Evolutionary conservation across 1,140 invertebrate genomes (phyloP), one percentile per base, ranked within the genome.

Genomic region (Cecropterus lyciades): DNA sequence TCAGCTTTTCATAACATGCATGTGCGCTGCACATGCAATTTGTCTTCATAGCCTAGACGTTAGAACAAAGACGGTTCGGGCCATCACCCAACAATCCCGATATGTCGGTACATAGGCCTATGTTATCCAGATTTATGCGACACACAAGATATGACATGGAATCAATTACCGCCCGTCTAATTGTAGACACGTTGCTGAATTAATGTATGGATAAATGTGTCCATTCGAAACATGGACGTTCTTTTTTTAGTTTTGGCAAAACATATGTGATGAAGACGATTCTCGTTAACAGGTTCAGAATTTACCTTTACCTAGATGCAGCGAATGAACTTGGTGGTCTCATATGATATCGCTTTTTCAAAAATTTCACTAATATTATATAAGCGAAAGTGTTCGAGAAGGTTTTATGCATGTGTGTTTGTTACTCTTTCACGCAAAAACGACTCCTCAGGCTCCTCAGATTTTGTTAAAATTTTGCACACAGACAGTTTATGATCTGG

Each of bases 121-220:
- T 59, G 56, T 59, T 48, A 59, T 59, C 56, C 43, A 59, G 27
- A 59, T 59, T 48, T 59, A 59, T 59, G 43, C 56, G 13, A 13
- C 42, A 59, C 13, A 59, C 43, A 30, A 46, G 42, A 15, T 49
- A 51, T 62, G 57, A 62, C 57, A 49, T 49, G 24, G 42, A 60
- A 62, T 62, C 46, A 49, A 62, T 62, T 51, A 62, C 14, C 20
- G 11, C n/a, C 15, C 15, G 45, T 27, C 30, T 62, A 55, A 55
- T 55, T 55, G 52, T 11, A 55, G 52, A 27, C 52, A 20, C 30
- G 30, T 40, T 37, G 10, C 30, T 49, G 57, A 62, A 62, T 62
- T 49, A 49, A 49, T 62, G 46, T 40, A 53, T 42, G 33, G 33
- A 30, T 42, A 52, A 52, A 52, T 55, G 33, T 55, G 52, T 55